Evolutionary conservation across 2,888 invertebrate genomes (phyloP).

Genomic region (Anoplius nigerrimus): DNA sequence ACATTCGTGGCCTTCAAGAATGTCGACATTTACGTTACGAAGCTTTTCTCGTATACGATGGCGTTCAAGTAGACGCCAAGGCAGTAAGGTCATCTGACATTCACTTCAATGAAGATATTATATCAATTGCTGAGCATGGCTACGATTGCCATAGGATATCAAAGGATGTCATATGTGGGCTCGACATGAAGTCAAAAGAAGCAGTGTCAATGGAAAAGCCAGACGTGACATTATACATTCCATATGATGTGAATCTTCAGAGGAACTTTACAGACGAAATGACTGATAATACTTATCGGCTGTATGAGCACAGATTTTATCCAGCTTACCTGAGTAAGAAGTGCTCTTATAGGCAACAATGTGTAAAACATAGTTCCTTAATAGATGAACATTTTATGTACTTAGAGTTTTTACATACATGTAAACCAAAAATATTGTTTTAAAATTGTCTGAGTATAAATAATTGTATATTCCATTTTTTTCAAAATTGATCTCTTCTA

Average conservation of each 20-base stretch:
- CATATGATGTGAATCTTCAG: slow-evolving; percentile 75
- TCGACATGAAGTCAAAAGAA: slow-evolving; percentile 46
- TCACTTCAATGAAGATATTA: slow-evolving; percentile 19
- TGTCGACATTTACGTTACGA: slow-evolving; percentile 75
- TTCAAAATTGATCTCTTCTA: too few relatives aligned
- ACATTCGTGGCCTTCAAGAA: slow-evolving; percentile 76
- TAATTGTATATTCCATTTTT: too few relatives aligned
- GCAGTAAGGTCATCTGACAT: slow-evolving; percentile 27
- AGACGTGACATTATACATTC: slow-evolving; percentile 74
- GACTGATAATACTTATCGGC: slow-evolving; percentile 77
- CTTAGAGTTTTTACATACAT: too few relatives aligned
- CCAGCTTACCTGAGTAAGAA: slow-evolving; percentile 76
- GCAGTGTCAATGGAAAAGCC: slow-evolving; percentile 27
- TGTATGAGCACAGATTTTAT: slow-evolving; percentile 77
- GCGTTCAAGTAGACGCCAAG: slow-evolving; percentile 26
- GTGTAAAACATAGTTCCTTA: neutral
- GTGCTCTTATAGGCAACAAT: neutral
- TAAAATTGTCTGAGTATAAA: too few relatives aligned
- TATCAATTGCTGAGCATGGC: slow-evolving; percentile 34
- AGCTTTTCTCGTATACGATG: slow-evolving; percentile 77
- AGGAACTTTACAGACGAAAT: slow-evolving; percentile 74
- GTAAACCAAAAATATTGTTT: too few relatives aligned
- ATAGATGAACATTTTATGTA: neutral
- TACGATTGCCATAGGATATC: slow-evolving; percentile 46
- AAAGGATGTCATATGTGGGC: slow-evolving; percentile 47